Percentiles rank a stretch among this genome's conserved stretches.
Evolutionary conservation across 2,888 invertebrate species (phyloP).

Genomic region (Tillus elongatus): DNA sequence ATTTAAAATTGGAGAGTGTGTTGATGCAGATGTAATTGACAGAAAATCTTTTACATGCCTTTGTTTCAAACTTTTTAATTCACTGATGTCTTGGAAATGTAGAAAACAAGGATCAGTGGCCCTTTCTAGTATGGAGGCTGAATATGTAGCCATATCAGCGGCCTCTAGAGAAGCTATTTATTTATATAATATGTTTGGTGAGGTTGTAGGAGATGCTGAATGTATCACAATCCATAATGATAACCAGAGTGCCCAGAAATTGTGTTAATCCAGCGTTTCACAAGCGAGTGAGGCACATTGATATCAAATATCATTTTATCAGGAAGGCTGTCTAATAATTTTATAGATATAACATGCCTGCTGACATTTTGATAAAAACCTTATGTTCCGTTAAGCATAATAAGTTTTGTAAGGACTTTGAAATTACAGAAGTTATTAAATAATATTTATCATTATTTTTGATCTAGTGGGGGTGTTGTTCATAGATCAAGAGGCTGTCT

Average conservation of each 20-base stretch:
- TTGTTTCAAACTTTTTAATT: no score
- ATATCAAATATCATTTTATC: conserved; percentile 5
- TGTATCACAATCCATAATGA: conserved; percentile 1
- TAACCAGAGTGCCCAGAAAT: conserved; percentile 2
- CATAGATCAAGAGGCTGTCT: no score
- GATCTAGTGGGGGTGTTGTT: conserved; percentile 3
- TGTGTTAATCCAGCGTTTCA: conserved; percentile 7
- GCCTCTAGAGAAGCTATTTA: conserved; percentile 10
- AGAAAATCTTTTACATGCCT: conserved; percentile 12
- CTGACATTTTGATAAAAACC: conserved; percentile 4
- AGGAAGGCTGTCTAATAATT: conserved; percentile 2
- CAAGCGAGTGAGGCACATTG: conserved; percentile 6
- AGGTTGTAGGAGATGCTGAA: not conserved
- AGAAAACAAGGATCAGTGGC: conserved; percentile 17
- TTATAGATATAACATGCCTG: conserved; percentile 6
- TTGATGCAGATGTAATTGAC: conserved; percentile 10
- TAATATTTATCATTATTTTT: not conserved
- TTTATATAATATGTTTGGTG: conserved; percentile 2
- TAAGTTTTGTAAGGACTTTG: not conserved
- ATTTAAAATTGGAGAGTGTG: conserved; percentile 7
- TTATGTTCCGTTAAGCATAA: conserved; percentile 5
- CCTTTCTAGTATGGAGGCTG: conserved; percentile 15
- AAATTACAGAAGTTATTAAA: not conserved
- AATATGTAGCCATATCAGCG: conserved; percentile 15
- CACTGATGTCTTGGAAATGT: no score